Base-by-base conservation (phyloP, 2,797 vertebrate species). In the Channallabes apus region DNA sequence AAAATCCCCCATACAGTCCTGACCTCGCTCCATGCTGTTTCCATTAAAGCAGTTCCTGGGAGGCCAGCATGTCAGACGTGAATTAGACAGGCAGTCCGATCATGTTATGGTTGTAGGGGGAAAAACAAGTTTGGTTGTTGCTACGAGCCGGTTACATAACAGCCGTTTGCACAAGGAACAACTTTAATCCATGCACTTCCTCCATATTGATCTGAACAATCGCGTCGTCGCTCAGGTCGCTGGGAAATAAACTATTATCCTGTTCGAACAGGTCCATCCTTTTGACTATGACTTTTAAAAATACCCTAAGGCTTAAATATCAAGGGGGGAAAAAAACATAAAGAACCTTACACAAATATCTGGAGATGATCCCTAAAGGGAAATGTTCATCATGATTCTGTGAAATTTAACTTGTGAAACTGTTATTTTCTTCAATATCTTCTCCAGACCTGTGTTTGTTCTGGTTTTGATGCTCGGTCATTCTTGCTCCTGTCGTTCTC, bases 171-270 rank as follows among this genome's bases (percentile, higher is more conserved):
- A 65, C 38, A 51, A 38, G 38, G 7, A 80, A 51, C 61, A 18
- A 18, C 6, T 7, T 46, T 80, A 80, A 80, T 80, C 78, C 35
- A 2, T 2, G 35, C 61, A 51, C 38, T 65, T 80, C 78, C 61
- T 64, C 61, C 2, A 6, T 46, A 51, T 80, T 80, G 24, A 80
- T 51, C 17, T 24, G 32, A 61, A 78, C 75, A 24, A 59, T 59
- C 20, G 5, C 15, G 18, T 6, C 56, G 4, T 35, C 4, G 27
- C 78, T 15, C 15, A 11, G n/a, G 35, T 27, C 65, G 61, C 24
- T 80, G 61, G 77, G 77, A 80, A 80, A 38, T 80, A 46, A 65
- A 65, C 78, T 46, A 4, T 0, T 51, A 20, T 80, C 78, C 78
- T 80, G 61, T 80, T 80, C 27, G 17, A 64, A 80, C 78, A 80